Evolutionary conservation across 2,888 invertebrate species (phyloP).

Genomic region (Deroplatys truncata): DNA sequence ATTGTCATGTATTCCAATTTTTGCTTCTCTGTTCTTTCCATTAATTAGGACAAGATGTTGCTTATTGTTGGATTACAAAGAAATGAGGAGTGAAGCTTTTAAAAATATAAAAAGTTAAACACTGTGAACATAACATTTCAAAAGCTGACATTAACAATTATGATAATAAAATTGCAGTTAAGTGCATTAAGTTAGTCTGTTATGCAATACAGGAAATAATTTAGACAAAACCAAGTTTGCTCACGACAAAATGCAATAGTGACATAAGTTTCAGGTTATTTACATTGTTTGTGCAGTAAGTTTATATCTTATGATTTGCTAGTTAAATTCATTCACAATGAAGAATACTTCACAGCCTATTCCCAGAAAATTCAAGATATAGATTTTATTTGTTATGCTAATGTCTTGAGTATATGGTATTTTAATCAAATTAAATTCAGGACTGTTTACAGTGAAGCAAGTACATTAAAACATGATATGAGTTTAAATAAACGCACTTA

Average conservation of each 20-base stretch:
- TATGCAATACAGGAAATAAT: neutral
- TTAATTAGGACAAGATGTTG: neutral
- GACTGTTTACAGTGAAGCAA: too few relatives aligned
- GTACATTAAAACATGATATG: too few relatives aligned
- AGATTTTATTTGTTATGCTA: too few relatives aligned
- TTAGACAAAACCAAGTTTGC: neutral
- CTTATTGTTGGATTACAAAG: neutral
- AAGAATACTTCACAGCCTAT: too few relatives aligned
- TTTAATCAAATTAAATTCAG: too few relatives aligned
- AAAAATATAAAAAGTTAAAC: neutral
- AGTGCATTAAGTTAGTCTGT: neutral
- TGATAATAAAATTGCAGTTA: neutral
- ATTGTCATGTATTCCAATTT: neutral
- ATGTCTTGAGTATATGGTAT: too few relatives aligned
- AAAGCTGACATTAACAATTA: neutral
- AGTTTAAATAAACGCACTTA: too few relatives aligned
- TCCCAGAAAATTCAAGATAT: too few relatives aligned
- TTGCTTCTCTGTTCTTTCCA: neutral
- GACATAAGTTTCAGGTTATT: neutral
- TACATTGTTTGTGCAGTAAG: too few relatives aligned
- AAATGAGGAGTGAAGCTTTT: neutral
- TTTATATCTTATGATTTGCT: too few relatives aligned
- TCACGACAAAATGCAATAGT: neutral
- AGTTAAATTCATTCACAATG: too few relatives aligned
- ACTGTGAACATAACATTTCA: neutral